Evolutionary conservation across 2,113 vertebrate genomes (phyloP), one percentile per base, ranked within the genome.

Genomic region (Echinops telfairi): DNA sequence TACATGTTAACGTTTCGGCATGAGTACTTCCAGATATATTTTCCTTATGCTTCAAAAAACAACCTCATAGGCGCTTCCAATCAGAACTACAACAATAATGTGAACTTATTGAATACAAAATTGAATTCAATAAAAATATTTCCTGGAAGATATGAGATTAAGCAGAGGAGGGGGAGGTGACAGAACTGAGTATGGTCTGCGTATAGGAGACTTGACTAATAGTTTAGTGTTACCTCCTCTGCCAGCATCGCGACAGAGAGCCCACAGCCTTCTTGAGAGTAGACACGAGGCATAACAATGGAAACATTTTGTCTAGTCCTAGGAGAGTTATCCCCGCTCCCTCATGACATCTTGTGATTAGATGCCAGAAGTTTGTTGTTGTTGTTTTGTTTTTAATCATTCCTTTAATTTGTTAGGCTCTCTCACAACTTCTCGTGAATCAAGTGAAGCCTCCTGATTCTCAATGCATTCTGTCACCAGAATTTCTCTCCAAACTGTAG

Each of bases 401-500:
- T 40, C 40, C 4, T 40, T 40, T 40, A 40, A 40, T 40, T 40
- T 40, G 3, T 40, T 78, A 95, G 85, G 17, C 60, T 78, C 2
- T 53, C 77, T 82, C 87, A 15, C 10, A 93, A 88, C 88, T 62
- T 62, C 86, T 38, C 66, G 70, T 76, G 8, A 95, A 89, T 89
- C 43, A 76, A 83, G 6, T 66, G 57, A 83, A 94, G 31, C 20
- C 14, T 88, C 53, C 23, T 47, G 36, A 88, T 90, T 92, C 27
- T 68, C 31, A 40, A 43, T 40, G 40, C 36, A 36, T 92, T 93
- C 76, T 90, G 29, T 90, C 83, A 83, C 92, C 22, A 82, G 77
- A 82, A 90, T 84, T 89, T 94, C 60, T 66, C 71, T 19, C 27
- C 25, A 68, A 84, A 92, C 86, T 70, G 83, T 53, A 62, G 66